A percentile compares a stretch with the other conserved stretches of the same genome.
These are phyloP conservation scores for Xiphophorus couchianus DNA, from an alignment of 2,113 vertebrate species.

Conservation along the genomic window DNA sequence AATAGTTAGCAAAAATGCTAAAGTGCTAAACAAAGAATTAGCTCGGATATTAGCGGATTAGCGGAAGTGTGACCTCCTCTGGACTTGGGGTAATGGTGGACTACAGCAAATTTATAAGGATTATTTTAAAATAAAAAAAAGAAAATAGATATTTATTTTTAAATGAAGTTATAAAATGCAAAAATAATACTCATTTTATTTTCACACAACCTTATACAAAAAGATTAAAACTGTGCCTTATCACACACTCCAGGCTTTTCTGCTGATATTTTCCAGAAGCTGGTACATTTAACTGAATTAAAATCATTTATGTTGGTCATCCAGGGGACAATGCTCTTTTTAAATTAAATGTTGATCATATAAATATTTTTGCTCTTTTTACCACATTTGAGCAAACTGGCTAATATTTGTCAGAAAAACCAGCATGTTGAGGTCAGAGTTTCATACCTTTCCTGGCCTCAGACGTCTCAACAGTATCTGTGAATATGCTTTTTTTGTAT, in stretches of 20 bases:
- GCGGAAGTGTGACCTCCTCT: too few species aligned
- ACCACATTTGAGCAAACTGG: conserved; percentile 38
- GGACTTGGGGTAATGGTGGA: conserved; percentile 57
- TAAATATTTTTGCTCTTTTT: conserved; percentile 5
- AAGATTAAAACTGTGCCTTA: conserved; percentile 52
- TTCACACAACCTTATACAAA: conserved; percentile 31
- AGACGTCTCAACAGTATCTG: conserved; percentile 60
- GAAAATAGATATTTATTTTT: conserved; percentile 84
- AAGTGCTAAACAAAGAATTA: too few species aligned
- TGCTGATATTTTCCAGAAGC: neutral
- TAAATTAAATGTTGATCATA: conserved; percentile 32
- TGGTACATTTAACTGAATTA: conserved; percentile 12
- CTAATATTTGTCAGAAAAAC: conserved; percentile 31
- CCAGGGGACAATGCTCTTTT: conserved; percentile 18
- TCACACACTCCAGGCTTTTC: conserved; percentile 17
- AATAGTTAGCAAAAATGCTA: too few species aligned
- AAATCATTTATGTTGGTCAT: neutral
- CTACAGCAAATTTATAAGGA: conserved; percentile 61
- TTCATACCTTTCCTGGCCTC: conserved; percentile 32
- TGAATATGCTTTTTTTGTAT: conserved; percentile 51
- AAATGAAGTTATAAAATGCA: conserved; percentile 76
- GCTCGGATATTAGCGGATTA: too few species aligned
- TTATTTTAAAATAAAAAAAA: conserved; percentile 76
- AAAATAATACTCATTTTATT: conserved; percentile 50
- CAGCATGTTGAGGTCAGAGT: conserved; percentile 34